Evolutionary conservation across 2,113 vertebrate genomes (phyloP), one percentile per base, ranked within the genome.

Genomic region (Phoenicopterus ruber): DNA sequence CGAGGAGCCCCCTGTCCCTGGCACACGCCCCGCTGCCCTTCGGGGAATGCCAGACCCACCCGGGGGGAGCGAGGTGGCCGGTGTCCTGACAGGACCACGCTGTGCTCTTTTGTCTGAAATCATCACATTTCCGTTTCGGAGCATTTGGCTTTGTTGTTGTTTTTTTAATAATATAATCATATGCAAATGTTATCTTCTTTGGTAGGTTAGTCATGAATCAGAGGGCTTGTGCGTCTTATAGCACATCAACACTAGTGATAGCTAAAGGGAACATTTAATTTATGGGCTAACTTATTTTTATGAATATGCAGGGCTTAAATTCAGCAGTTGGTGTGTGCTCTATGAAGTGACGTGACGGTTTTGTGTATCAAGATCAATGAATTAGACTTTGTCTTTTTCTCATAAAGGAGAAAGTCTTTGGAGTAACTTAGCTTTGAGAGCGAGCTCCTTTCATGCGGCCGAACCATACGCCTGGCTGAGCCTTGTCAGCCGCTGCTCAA

Each of bases 251-350:
- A 96, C 94, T 66, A 93, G 96, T 71, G 20, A 95, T 95, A 94
- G 93, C 96, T 97, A 97, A 96, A 96, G 96, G 93, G 96, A 97
- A 96, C 96, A 93, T 97, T 93, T 97, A 97, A 97, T 97, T 97
- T 97, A 97, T 97, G 96, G 96, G 90, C 96, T 97, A 96, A 94
- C 96, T 96, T 96, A 95, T 96, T 96, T 96, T 97, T 97, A 97
- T 96, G 96, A 97, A 96, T 96, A 96, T 96, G 96, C 96, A 97
- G 95, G 92, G 94, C 92, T 96, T 90, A 96, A 95, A 97, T 96
- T 97, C 96, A 96, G 96, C 96, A 97, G 96, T 97, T 97, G 96
- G 96, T 96, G 96, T 90, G 96, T 95, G 96, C 96, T 96, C 93
- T 96, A 96, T 97, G 96, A 97, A 97, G 85, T 95, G 96, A 94